Conservation (phyloP, 1,140 invertebrate genomes). For the Berghia stephanieae region DNA sequence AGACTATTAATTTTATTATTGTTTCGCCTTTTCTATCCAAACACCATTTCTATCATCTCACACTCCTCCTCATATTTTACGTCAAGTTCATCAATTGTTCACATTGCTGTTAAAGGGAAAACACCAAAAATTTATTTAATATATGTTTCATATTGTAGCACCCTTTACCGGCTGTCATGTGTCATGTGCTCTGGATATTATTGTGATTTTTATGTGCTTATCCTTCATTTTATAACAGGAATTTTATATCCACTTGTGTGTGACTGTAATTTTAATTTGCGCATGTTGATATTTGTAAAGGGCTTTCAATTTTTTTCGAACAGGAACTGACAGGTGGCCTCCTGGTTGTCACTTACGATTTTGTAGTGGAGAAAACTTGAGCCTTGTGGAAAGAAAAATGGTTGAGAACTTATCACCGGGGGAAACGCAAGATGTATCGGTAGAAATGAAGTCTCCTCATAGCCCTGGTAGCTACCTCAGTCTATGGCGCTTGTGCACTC, state of each 20-base stretch:
- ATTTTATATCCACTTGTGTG: not conserved
- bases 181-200: not conserved
- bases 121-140: no score
- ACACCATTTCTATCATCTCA: no score
- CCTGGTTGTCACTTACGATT: slow-evolving; percentile 78
- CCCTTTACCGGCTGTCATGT: not conserved
- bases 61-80: no score
- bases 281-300: no score
- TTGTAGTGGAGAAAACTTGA: slow-evolving; percentile 72
- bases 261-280: no score
- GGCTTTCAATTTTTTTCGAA: not conserved
- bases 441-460: slow-evolving; percentile 77
- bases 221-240: not conserved
- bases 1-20: no score
- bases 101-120: no score
- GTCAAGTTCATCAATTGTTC: no score
- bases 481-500: slow-evolving; percentile 84
- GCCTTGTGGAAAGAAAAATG: slow-evolving; percentile 71
- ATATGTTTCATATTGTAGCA: no score
- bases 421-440: slow-evolving; percentile 74
- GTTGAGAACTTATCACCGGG: slow-evolving; percentile 75
- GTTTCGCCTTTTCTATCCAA: no score
- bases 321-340: slow-evolving; percentile 79
- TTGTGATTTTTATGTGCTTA: not conserved
- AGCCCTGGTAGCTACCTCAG: slow-evolving; percentile 79